phyloP scores from a whole-genome alignment of 2,797 vertebrate species.

The Tangara arthus region DNA sequence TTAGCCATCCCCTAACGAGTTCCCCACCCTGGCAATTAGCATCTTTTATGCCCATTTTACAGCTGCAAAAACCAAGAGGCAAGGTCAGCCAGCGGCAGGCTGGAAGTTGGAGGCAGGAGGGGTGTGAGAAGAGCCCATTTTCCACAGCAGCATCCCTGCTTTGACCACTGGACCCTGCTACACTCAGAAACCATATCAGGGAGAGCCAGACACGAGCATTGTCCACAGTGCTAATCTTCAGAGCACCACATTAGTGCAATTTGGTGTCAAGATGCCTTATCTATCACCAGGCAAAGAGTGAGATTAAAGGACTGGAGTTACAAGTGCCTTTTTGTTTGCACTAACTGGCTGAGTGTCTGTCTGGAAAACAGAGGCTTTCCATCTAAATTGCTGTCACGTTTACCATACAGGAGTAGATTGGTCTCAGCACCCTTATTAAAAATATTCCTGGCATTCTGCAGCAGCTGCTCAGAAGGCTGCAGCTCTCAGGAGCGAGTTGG shows the following conservation, averaged over 20 bases:
- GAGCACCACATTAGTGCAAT: slow-evolving; percentile 47
- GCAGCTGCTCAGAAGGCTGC: neutral
- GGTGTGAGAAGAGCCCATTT: neutral
- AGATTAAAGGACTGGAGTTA: slow-evolving; percentile 59
- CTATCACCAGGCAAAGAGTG: slow-evolving; percentile 23
- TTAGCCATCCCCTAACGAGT: neutral
- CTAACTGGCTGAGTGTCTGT: slow-evolving; percentile 40
- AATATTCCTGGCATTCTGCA: neutral
- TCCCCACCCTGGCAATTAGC: neutral
- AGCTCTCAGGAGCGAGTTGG: neutral
- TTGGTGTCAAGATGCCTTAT: slow-evolving; percentile 50
- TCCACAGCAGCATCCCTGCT: neutral
- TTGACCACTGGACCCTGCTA: neutral
- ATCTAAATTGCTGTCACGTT: slow-evolving; percentile 54
- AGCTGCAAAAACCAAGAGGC: neutral
- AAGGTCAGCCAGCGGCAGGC: neutral
- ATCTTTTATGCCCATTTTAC: neutral
- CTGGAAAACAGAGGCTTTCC: slow-evolving; percentile 37
- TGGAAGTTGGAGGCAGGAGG: neutral
- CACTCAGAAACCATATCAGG: neutral
- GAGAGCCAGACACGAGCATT: neutral
- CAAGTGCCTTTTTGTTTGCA: slow-evolving; percentile 64
- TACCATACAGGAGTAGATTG: slow-evolving; percentile 8
- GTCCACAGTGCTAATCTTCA: slow-evolving; percentile 48
- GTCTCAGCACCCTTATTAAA: slow-evolving; percentile 56